Percentiles rank a stretch among this genome's conserved stretches.
Evolutionary conservation across 2,113 vertebrate species (phyloP).

Genomic region (Microcebus murinus): DNA sequence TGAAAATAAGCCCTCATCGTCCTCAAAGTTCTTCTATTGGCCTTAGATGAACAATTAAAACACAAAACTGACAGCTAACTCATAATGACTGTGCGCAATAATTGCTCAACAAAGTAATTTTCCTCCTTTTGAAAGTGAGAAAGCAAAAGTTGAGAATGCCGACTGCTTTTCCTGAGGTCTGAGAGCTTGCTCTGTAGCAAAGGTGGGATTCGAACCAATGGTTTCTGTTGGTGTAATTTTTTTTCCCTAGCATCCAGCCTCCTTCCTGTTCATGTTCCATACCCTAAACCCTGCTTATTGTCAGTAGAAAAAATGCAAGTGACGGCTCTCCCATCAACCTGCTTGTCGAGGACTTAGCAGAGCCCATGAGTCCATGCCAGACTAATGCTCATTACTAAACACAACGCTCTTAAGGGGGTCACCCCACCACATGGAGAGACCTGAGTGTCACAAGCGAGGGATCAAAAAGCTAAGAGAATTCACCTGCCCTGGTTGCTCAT

Average conservation of each 20-base stretch:
- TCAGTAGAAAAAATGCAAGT: background rate
- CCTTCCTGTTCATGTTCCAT: background rate
- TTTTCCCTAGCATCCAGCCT: background rate
- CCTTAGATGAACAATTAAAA: background rate
- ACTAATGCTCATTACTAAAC: background rate
- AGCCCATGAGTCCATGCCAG: background rate
- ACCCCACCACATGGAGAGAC: background rate
- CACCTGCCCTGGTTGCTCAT: background rate
- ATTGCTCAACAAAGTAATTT: background rate
- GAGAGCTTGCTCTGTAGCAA: background rate
- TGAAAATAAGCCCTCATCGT: background rate
- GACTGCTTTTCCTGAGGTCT: background rate
- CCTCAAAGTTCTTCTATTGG: background rate
- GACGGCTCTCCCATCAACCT: background rate
- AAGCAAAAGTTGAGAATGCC: background rate
- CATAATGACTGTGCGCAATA: background rate
- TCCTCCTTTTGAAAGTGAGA: background rate
- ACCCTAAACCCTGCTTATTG: accelerated
- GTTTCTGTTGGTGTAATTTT: background rate
- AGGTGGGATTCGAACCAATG: background rate
- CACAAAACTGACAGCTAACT: background rate
- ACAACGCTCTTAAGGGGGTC: background rate
- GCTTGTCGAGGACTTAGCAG: background rate
- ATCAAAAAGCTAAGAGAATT: background rate
- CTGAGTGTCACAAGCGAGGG: background rate